These are phyloP conservation scores for Sula dactylatra DNA, from an alignment of 2,113 vertebrate genomes.

Conservation along the genomic window DNA sequence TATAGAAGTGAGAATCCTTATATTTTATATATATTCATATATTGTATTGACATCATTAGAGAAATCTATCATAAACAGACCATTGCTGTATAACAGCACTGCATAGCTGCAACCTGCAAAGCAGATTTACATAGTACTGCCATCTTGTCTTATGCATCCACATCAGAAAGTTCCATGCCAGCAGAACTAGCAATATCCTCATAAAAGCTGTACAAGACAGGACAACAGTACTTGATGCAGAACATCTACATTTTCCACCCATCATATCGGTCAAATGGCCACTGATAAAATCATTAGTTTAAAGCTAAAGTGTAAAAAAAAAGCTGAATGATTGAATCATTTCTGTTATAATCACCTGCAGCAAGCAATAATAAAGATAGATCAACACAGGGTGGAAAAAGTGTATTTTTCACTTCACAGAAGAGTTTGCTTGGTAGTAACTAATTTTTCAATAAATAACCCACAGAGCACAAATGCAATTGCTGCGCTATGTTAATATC, in stretches of 20 bases:
- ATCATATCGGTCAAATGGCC: not conserved
- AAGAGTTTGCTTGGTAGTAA: not conserved
- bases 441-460: not conserved
- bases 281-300: not conserved
- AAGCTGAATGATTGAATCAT: not conserved
- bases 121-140: not conserved
- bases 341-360: not conserved
- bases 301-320: not conserved
- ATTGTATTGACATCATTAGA: not conserved
- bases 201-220: not conserved
- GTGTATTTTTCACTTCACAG: not conserved
- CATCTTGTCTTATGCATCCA: not conserved
- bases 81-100: not conserved
- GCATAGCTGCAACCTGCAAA: not conserved
- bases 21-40: not conserved
- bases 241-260: not conserved
- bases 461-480: not conserved
- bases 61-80: not conserved
- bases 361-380: not conserved
- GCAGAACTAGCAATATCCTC: not conserved
- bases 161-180: not conserved
- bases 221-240: not conserved
- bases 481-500: not conserved
- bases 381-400: not conserved
- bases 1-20: not conserved